Evolutionary conservation across 2,113 vertebrate genomes (phyloP).

Genomic region (Petrocephalus microphthalmus): DNA sequence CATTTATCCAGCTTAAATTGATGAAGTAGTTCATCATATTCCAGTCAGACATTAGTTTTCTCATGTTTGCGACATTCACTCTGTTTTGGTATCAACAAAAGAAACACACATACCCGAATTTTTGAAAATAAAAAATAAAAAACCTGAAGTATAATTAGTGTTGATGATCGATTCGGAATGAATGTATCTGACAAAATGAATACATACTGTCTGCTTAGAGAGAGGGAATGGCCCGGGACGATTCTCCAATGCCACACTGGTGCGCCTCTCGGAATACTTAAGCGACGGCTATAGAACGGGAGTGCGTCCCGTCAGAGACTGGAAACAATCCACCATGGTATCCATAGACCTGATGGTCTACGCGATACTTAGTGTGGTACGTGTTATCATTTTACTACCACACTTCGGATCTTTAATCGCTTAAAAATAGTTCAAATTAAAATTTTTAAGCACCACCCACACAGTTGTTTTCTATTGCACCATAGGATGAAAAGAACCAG

Average conservation of each 20-base stretch:
- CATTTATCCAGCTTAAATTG: neutral
- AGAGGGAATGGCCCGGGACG: constrained; percentile 37
- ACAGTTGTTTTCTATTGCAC: neutral
- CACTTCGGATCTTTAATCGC: neutral
- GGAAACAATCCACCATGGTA: constrained; percentile 76
- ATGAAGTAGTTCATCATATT: neutral
- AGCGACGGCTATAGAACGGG: constrained; percentile 76
- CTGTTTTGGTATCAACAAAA: neutral
- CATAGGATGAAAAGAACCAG: constrained; percentile 97
- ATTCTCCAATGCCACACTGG: constrained; percentile 63
- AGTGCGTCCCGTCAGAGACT: constrained; percentile 81
- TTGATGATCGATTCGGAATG: neutral
- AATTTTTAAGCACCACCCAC: neutral
- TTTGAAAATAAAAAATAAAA: neutral
- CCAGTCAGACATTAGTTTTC: neutral
- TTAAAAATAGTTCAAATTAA: neutral
- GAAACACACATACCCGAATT: neutral
- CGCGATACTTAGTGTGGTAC: constrained; percentile 89
- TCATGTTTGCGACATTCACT: neutral
- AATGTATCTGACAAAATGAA: neutral
- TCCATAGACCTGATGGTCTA: constrained; percentile 90
- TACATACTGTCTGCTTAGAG: constrained; percentile 32
- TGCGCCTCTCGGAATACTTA: constrained; percentile 66
- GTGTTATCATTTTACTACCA: constrained; percentile 32
- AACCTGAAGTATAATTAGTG: neutral